These are phyloP conservation scores for Acronicta aceris DNA, from an alignment of 2,888 invertebrate species.

Conservation along the genomic window DNA sequence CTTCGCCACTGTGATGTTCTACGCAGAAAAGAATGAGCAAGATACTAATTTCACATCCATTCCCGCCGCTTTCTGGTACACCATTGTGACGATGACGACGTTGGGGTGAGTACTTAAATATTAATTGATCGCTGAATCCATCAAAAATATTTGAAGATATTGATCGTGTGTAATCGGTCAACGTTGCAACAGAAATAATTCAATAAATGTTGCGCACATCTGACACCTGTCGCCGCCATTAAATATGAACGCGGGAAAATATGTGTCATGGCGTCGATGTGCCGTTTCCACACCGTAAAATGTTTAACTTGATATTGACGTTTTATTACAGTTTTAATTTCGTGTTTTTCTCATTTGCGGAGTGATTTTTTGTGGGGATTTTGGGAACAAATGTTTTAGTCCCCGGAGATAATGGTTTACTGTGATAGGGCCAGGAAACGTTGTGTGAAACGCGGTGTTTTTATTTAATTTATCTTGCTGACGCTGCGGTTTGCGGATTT, in stretches of 20 bases:
- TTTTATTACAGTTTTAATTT: constrained; percentile 51
- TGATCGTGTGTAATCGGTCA: constrained; percentile 37
- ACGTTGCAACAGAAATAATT: constrained; percentile 42
- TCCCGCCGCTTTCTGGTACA: constrained; percentile 99
- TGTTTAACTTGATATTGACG: constrained; percentile 56
- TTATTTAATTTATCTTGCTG: constrained; percentile 52
- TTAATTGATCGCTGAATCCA: constrained; percentile 30
- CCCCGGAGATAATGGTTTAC: constrained; percentile 25
- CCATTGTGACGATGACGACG: constrained; percentile 99
- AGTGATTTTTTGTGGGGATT: constrained; percentile 25
- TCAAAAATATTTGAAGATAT: constrained; percentile 28
- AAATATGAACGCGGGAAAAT: constrained; percentile 81
- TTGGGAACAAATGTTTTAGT: constrained; percentile 19
- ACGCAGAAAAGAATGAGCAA: constrained; percentile 99
- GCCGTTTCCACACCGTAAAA: constrained; percentile 61
- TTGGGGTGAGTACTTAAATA: constrained; percentile 94
- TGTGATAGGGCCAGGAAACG: constrained; percentile 34
- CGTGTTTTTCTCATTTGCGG: constrained; percentile 30
- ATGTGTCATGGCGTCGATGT: constrained; percentile 80
- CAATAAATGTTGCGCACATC: constrained; percentile 58
- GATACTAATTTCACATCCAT: constrained; percentile 99
- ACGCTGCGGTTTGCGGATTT: constrained; percentile 35
- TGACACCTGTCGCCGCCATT: constrained; percentile 84
- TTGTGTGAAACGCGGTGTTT: constrained; percentile 44
- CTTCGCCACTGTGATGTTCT: constrained; percentile 99